A percentile compares a stretch with the other conserved stretches of the same genome.
phyloP scores from a whole-genome alignment of 1,140 invertebrate species.

The Muscidifurax raptorellus region DNA sequence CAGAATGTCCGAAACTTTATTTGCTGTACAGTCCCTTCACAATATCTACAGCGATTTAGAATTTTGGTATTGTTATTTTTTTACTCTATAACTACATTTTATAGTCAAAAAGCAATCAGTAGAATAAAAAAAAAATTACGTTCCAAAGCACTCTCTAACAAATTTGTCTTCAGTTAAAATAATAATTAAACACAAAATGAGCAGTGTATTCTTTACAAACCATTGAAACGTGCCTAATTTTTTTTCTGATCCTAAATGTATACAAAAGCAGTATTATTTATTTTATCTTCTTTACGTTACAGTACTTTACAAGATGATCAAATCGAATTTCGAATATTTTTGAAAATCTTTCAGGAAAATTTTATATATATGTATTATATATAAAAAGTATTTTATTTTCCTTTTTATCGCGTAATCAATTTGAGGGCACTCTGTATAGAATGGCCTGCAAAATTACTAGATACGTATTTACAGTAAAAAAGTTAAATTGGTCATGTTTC shows the following conservation, averaged over 20 bases:
- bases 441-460: constrained; percentile 71
- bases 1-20: constrained; percentile 69
- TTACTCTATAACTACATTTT: constrained; percentile 10
- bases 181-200: constrained; percentile 27
- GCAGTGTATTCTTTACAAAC: not conserved
- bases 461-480: constrained; percentile 76
- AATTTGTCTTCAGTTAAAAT: not conserved
- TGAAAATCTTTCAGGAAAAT: constrained; percentile 25
- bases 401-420: constrained; percentile 46
- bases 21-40: constrained; percentile 31
- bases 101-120: not conserved
- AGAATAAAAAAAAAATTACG: constrained; percentile 35
- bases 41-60: constrained; percentile 38
- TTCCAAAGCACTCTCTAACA: not conserved
- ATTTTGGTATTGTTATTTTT: constrained; percentile 35
- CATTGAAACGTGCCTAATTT: not conserved
- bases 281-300: not conserved
- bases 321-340: constrained; percentile 28
- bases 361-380: constrained; percentile 13
- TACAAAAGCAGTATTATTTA: constrained; percentile 3
- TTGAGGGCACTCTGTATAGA: constrained; percentile 70
- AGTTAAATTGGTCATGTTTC: constrained; percentile 72
- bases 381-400: constrained; percentile 40
- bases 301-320: constrained; percentile 22
- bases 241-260: constrained; percentile 24